These are phyloP conservation scores for Rallus crepitans DNA, from an alignment of 2,797 vertebrate species.

Conservation along the genomic window DNA sequence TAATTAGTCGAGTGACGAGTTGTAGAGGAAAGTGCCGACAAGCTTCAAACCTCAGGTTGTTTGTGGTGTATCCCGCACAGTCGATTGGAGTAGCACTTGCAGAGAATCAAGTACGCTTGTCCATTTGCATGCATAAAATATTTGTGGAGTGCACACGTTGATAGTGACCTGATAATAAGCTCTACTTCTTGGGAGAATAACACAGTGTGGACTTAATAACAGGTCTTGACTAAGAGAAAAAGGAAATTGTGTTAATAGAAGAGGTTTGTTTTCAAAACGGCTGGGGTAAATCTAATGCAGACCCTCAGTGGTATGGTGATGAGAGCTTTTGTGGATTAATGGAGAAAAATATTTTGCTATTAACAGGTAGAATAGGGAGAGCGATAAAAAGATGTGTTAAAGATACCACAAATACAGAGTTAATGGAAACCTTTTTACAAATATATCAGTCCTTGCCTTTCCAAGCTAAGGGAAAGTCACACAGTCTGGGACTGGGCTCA, in stretches of 20 bases:
- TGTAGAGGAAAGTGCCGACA: neutral
- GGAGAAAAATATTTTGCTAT: neutral
- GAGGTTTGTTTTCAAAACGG: neutral
- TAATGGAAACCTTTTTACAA: neutral
- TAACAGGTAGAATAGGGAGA: neutral
- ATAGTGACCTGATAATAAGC: conserved; percentile 12
- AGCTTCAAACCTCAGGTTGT: conserved; percentile 10
- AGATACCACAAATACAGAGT: neutral
- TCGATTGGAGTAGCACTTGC: conserved; percentile 12
- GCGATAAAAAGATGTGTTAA: neutral
- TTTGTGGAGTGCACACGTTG: neutral
- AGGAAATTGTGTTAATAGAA: neutral
- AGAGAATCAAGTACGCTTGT: conserved; percentile 8
- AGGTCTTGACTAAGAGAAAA: neutral
- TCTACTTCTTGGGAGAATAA: neutral
- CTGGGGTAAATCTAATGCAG: neutral
- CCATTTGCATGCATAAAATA: conserved; percentile 39
- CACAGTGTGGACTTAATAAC: neutral
- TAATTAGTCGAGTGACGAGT: conserved; percentile 28
- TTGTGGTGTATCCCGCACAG: neutral
- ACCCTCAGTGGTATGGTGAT: neutral
- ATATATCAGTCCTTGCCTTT: neutral
- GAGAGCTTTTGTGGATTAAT: neutral
- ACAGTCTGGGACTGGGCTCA: neutral
- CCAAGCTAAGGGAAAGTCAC: neutral